Evolutionary conservation across 2,888 invertebrate species (phyloP).

Genomic region (Ophraella communa): DNA sequence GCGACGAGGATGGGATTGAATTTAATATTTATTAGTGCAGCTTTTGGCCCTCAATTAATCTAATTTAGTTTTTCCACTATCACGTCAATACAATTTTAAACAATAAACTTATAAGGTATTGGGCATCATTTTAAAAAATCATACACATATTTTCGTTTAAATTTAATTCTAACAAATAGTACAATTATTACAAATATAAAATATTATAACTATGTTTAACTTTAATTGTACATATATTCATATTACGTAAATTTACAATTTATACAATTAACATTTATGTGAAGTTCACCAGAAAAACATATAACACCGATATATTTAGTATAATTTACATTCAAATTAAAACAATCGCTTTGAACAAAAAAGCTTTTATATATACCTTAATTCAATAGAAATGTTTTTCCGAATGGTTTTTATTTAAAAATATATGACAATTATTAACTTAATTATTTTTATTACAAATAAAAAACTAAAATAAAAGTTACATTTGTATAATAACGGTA

Average conservation of each 20-base stretch:
- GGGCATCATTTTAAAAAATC: background rate
- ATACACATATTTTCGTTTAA: constrained; percentile 19
- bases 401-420: background rate
- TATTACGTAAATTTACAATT: constrained; percentile 38
- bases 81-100: no score
- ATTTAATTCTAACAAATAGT: constrained; percentile 39
- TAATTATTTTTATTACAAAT: no score
- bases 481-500: no score
- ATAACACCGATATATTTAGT: constrained; percentile 10
- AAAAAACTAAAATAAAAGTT: no score
- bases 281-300: constrained; percentile 9
- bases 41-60: no score
- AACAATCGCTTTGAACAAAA: background rate
- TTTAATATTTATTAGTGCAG: no score
- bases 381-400: background rate
- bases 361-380: background rate
- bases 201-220: constrained; percentile 38
- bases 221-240: constrained; percentile 36
- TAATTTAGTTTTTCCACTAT: no score
- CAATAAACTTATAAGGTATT: no score
- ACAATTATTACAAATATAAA: constrained; percentile 41
- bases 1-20: no score
- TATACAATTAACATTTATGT: constrained; percentile 35
- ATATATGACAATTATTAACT: background rate
- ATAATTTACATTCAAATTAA: background rate